phyloP scores from a whole-genome alignment of 2,888 invertebrate species.

The Pandemis cinnamomeana region DNA sequence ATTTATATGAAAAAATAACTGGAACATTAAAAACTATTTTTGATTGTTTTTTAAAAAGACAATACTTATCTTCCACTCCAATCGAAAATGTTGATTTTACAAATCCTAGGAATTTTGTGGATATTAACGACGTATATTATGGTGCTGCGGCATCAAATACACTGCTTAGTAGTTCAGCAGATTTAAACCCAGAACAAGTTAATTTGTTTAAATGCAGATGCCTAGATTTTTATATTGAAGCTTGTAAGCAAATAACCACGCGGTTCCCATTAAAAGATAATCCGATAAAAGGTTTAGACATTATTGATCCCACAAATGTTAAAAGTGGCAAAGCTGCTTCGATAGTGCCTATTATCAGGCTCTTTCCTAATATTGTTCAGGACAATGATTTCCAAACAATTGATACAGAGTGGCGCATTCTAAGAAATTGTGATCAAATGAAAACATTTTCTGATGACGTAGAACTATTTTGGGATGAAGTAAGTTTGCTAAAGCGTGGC shows the following conservation, averaged over 20 bases:
- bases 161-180: neutral
- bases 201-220: neutral
- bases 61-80: constrained; percentile 44
- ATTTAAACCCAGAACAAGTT: neutral
- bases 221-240: constrained; percentile 7
- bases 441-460: constrained; percentile 40
- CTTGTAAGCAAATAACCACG: constrained; percentile 22
- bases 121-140: neutral
- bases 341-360: constrained; percentile 9
- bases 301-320: constrained; percentile 32
- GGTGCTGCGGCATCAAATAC: neutral
- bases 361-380: constrained; percentile 39
- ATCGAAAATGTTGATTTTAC: constrained; percentile 47
- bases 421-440: constrained; percentile 37
- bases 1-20: constrained; percentile 45
- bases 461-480: constrained; percentile 43
- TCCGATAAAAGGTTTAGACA: constrained; percentile 41
- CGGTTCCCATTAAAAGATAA: constrained; percentile 43
- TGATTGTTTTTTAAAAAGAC: constrained; percentile 49
- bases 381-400: constrained; percentile 34
- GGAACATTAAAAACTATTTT: constrained; percentile 48
- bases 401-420: constrained; percentile 36
- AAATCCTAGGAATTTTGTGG: constrained; percentile 36
- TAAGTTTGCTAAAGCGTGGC: constrained; percentile 40
- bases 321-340: constrained; percentile 40